Conservation (phyloP, 2,797 vertebrate species). For the Micropoecilia bifurca region DNA sequence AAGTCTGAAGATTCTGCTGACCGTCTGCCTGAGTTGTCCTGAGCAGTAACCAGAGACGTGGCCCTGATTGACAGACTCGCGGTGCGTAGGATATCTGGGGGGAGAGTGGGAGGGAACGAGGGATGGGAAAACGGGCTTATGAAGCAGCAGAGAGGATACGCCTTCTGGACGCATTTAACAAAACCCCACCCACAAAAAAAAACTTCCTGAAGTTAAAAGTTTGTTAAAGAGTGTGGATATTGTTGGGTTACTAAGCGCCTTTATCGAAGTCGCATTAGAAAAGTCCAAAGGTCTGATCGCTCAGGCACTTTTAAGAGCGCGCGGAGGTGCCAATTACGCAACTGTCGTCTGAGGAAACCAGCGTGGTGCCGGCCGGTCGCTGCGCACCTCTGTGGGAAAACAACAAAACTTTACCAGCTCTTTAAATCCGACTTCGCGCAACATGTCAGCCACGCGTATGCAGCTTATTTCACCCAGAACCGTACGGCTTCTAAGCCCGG, state of each 20-base stretch:
- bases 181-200: constrained; percentile 28
- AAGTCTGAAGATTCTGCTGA: background rate
- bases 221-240: background rate
- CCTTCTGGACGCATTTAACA: constrained; percentile 16
- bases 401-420: background rate
- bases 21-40: background rate
- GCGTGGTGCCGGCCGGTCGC: constrained; percentile 12
- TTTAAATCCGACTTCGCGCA: background rate
- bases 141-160: constrained; percentile 19
- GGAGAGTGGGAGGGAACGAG: background rate
- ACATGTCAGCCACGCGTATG: constrained; percentile 64
- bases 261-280: background rate
- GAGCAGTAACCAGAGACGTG: constrained; percentile 56
- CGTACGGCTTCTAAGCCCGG: constrained; percentile 41
- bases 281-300: constrained; percentile 67
- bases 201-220: background rate
- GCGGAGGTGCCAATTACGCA: constrained; percentile 21
- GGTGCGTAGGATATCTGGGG: constrained; percentile 42
- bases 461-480: constrained; percentile 53
- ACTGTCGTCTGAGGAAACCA: constrained; percentile 17
- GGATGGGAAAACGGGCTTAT: background rate
- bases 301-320: constrained; percentile 24
- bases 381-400: background rate
- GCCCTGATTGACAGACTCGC: constrained; percentile 33
- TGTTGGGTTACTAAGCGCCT: background rate